Evolutionary conservation across 2,113 vertebrate species (phyloP), one percentile per base, ranked within the genome.

Genomic region (Psephotus haematonotus): DNA sequence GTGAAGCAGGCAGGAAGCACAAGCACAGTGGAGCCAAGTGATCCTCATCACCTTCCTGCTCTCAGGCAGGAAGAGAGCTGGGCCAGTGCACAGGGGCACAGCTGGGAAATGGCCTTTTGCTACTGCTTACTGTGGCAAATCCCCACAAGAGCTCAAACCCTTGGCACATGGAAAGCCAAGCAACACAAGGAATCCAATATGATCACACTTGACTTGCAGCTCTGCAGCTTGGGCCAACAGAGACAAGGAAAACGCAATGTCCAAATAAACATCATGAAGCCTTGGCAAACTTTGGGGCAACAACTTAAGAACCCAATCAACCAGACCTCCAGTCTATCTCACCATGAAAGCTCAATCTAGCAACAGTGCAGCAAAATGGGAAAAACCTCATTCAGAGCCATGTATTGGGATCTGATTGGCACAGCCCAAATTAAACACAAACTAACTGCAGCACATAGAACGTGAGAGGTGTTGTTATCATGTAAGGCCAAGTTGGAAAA

Each of bases 141-240:
- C 57, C 44, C 46, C 41, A 39, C 29, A 3, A 2, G 7, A 52
- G n/a, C 7, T 12, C 72, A 65, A 50, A 37, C 20, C 44, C 67
- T 8, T 7, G 35, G 41, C 49, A 69, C 31, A 33, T 10, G 25
- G 50, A 86, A 65, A 85, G 50, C 24, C 74, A 23, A n/a, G 72
- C 1, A 2, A 24, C 43, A 33, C 65, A 10, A 62, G 76, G 35
- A 62, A 59, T 24, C 27, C 50, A 28, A 0, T 0, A 14, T 0
- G 35, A 63, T 27, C 82, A 64, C 47, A 25, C n/a, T 9, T 20
- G 35, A 72, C 47, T 18, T 17, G 46, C 28, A 59, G 29, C 60
- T 22, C 83, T 35, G 57, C 4, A 0, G 71, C 47, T 62, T 24
- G 1, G 62, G 63, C 41, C 75, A 79, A 80, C 49, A 70, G 31